phyloP scores from a whole-genome alignment of 1,140 invertebrate species.

The Lucilia cuprina region DNA sequence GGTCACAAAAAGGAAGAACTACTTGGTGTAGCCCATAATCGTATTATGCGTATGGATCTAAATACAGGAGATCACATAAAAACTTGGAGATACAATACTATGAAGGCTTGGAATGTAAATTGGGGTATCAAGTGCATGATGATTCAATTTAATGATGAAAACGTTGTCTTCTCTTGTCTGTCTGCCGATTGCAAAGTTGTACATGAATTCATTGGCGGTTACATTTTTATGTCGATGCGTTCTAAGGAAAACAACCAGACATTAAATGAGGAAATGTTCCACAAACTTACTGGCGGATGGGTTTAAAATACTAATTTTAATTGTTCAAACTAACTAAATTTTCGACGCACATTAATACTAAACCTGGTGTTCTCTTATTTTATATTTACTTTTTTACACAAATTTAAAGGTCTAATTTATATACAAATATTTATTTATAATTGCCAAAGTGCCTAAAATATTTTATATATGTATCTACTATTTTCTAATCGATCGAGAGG shows the following conservation, averaged over 20 bases:
- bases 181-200: constrained; percentile 97
- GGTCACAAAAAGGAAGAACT: constrained; percentile 89
- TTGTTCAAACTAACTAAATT: not conserved
- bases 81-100: constrained; percentile 96
- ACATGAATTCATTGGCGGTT: constrained; percentile 99
- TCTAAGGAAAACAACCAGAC: constrained; percentile 98
- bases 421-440: not conserved
- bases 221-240: constrained; percentile 97
- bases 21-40: constrained; percentile 92
- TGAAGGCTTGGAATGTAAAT: constrained; percentile 99
- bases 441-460: constrained; percentile 9
- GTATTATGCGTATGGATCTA: constrained; percentile 95
- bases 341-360: constrained; percentile 19
- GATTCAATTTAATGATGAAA: constrained; percentile 96
- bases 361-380: not conserved
- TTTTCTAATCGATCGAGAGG: not conserved
- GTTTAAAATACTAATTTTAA: not conserved
- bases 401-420: not conserved
- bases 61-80: constrained; percentile 93
- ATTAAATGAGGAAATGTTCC: constrained; percentile 96
- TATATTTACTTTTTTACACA: not conserved
- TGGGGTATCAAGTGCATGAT: constrained; percentile 99
- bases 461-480: not conserved
- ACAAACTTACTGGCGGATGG: constrained; percentile 98
- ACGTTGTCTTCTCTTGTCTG: constrained; percentile 91